Conservation (phyloP, 2,113 vertebrate genomes). For the Dunckerocampus dactyliophorus region DNA sequence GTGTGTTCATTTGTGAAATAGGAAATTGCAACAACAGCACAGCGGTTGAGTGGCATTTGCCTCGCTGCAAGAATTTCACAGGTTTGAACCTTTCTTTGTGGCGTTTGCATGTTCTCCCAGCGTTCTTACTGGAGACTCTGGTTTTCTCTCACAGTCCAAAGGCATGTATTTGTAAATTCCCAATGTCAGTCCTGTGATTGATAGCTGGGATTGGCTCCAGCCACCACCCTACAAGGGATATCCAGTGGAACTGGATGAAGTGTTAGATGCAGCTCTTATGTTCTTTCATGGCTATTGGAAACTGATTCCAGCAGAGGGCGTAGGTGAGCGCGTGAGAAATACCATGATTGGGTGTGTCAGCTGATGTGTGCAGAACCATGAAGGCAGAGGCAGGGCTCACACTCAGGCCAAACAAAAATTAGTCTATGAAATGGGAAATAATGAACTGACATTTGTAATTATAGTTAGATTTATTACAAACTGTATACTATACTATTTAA, state of each 20-base stretch:
- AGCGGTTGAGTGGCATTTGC: not conserved
- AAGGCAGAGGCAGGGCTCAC: conserved; percentile 21
- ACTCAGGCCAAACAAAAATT: conserved; percentile 4
- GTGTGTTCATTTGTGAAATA: not conserved
- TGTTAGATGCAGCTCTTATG: not conserved
- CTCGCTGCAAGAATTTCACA: not conserved
- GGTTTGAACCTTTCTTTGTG: no score
- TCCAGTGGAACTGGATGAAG: no score
- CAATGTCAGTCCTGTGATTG: no score
- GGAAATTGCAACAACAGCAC: not conserved
- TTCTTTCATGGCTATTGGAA: not conserved
- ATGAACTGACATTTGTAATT: not conserved
- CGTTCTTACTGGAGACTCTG: no score
- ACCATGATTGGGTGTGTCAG: conserved; percentile 19
- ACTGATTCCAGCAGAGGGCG: conserved; percentile 27
- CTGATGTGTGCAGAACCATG: conserved; percentile 18
- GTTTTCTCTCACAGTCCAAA: no score
- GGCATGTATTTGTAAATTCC: no score
- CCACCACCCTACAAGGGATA: no score
- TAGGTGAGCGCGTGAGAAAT: not conserved
- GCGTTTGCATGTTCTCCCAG: no score
- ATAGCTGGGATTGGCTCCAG: no score
- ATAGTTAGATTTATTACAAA: no score
- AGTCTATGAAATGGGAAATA: conserved; percentile 1
- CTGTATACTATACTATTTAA: no score